Evolutionary conservation across 1,140 invertebrate species (phyloP).

Genomic region (Brachionus rubens): DNA sequence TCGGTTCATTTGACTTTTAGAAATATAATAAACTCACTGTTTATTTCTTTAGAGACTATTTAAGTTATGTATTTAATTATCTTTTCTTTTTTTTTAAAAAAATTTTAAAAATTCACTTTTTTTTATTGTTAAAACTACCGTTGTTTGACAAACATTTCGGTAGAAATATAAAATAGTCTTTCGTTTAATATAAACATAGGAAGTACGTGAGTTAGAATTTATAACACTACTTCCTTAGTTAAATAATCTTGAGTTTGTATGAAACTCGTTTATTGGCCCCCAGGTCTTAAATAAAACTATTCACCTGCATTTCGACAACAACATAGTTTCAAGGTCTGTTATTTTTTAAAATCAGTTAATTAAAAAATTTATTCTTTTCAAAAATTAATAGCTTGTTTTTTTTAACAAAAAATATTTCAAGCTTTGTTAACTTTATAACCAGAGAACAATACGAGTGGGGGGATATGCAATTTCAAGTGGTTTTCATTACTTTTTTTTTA

Average conservation of each 20-base stretch:
- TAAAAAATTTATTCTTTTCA: slow-evolving; percentile 4
- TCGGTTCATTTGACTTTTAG: no score
- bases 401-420: slow-evolving; percentile 6
- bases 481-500: slow-evolving; percentile 2
- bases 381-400: background rate
- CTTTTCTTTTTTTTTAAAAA: background rate
- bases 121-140: no score
- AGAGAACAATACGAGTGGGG: background rate
- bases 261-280: no score
- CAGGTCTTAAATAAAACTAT: no score
- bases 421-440: background rate
- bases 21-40: background rate
- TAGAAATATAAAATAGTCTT: background rate
- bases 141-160: slow-evolving; percentile 15
- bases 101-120: slow-evolving; percentile 4
- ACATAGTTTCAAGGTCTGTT: slow-evolving; percentile 23
- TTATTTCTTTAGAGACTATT: slow-evolving; percentile 8
- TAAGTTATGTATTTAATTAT: slow-evolving; percentile 23
- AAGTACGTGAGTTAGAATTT: slow-evolving; percentile 16
- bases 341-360: slow-evolving; percentile 27
- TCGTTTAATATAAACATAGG: no score
- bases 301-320: background rate
- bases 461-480: slow-evolving; percentile 36
- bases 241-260: background rate
- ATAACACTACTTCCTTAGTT: background rate